Base-by-base conservation (phyloP, 2,797 vertebrate genomes). In the Enoplosus armatus region DNA sequence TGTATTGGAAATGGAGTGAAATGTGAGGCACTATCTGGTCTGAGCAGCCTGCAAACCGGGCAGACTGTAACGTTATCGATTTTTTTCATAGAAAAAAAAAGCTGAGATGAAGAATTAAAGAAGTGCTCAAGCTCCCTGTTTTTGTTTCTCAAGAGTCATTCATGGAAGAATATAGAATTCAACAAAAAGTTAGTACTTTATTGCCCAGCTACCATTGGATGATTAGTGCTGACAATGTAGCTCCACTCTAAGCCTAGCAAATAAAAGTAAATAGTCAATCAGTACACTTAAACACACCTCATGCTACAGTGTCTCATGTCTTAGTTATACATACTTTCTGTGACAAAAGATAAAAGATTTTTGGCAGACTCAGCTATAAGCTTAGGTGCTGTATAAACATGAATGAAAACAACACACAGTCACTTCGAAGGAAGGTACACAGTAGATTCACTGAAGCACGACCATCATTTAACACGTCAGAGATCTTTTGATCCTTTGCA, bases 31-130 rank as follows among this genome's bases (percentile, higher is more conserved):
- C 69, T 76, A 67, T 77, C 70, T 77, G 66, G 16, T 66, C 67
- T 39, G 64, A 83, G 60, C 77, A 76, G 68, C 64, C 55, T 74
- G 37, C 45, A 75, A 72, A 64, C 53, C 9, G 6, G 6, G 41
- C 66, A 75, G 62, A 76, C 70, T 82, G 71, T 48, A 65, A 73
- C 37, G 7, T 41, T 66, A 72, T 73, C 24, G 31, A 51, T 74
- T 70, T 82, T n/a, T 70, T 41, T 45, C 1, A 50, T 24, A 11
- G 4, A n/a, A 31, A 26, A 27, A 37, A 51, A 37, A 59, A 61
- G 15, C 48, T 26, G 11, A 60, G 29, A 62, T 61, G 45, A 66
- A 74, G 50, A 69, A 73, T 70, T 43, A 71, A 74, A 72, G 33
- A 22, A 48, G 39, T 14, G 45, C 47, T n/a, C 18, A 41, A 75